These are phyloP conservation scores for Indicator maculatus DNA, from an alignment of 2,113 vertebrate species.

Conservation along the genomic window DNA sequence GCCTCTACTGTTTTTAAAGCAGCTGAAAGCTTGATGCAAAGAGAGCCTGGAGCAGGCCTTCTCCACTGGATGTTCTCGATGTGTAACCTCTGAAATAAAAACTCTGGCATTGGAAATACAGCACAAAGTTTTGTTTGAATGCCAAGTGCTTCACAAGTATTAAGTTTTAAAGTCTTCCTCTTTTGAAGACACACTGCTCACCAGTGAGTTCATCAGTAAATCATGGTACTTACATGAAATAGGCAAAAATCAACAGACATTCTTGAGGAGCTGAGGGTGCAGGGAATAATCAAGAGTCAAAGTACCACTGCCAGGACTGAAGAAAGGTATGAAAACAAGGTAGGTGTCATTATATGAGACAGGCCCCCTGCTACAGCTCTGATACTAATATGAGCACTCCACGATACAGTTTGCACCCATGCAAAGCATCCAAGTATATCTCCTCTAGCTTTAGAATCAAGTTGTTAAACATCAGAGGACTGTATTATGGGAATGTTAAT, in stretches of 20 bases:
- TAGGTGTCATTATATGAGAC: slow-evolving; percentile 32
- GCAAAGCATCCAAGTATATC: neutral
- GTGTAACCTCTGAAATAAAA: neutral
- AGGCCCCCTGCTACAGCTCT: neutral
- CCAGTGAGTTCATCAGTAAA: slow-evolving; percentile 48
- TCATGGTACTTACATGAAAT: neutral
- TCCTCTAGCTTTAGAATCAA: neutral
- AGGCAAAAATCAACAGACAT: slow-evolving; percentile 80
- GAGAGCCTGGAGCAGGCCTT: neutral
- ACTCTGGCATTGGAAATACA: neutral
- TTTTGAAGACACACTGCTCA: neutral
- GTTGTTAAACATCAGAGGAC: neutral
- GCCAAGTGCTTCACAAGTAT: neutral
- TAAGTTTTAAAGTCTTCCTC: neutral
- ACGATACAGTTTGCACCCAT: neutral
- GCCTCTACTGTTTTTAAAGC: neutral
- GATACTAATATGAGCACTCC: neutral
- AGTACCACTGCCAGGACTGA: slow-evolving; percentile 54
- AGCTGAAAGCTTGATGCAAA: neutral
- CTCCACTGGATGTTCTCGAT: neutral
- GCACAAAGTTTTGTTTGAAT: neutral
- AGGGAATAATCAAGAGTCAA: slow-evolving; percentile 83
- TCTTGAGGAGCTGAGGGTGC: slow-evolving; percentile 83
- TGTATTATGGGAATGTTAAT: neutral
- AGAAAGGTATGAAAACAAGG: slow-evolving; percentile 78